phyloP scores from a whole-genome alignment of 2,797 vertebrate genomes.

The Rallus crepitans region DNA sequence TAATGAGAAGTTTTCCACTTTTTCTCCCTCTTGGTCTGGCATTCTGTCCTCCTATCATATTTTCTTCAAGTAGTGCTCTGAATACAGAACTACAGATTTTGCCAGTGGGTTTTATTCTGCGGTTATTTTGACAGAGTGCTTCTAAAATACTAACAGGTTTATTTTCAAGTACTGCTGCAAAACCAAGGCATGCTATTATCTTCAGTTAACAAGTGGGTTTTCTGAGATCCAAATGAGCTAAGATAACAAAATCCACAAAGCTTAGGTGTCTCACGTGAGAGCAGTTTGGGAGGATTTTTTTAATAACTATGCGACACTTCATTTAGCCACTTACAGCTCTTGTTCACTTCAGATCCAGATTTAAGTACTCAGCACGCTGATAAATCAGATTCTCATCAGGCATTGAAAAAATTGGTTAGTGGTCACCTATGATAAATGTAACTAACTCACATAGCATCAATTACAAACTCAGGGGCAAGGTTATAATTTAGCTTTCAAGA shows the following conservation, averaged over 20 bases:
- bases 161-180: not conserved
- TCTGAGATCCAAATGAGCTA: not conserved
- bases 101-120: not conserved
- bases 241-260: not conserved
- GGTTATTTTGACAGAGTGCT: not conserved
- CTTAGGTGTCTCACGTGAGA: not conserved
- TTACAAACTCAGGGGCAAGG: not conserved
- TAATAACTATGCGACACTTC: not conserved
- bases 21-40: not conserved
- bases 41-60: not conserved
- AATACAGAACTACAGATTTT: not conserved
- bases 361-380: not conserved
- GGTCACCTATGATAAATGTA: not conserved
- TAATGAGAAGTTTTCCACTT: not conserved
- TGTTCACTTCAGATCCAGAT: not conserved
- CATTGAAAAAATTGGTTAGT: not conserved
- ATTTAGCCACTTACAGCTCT: not conserved
- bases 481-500: not conserved
- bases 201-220: not conserved
- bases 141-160: not conserved
- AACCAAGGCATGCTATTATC: not conserved
- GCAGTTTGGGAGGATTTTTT: not conserved
- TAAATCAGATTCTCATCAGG: slow-evolving; percentile 17
- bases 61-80: not conserved
- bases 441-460: not conserved